Base-by-base conservation (phyloP, 30 jellyfish, hydroid and myxozoan species). In the Euphysa ruthae region DNA sequence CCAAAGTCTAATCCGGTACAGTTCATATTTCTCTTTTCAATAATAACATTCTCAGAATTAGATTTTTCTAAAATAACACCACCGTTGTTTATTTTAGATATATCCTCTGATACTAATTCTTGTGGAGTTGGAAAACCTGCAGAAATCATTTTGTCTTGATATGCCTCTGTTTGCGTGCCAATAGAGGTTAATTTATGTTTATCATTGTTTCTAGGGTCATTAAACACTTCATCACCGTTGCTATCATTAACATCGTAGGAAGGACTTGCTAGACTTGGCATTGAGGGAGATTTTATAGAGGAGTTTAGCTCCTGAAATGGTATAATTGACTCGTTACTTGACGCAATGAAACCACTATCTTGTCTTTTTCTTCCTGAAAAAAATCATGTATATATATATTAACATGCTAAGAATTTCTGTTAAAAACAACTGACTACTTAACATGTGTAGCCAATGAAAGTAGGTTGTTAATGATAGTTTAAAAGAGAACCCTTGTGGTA, bases 1-100 rank as follows among this genome's bases (percentile, higher is more conserved):
- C 80, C 80, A n/a, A 68, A 68, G 24, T 68, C 80, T 22, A 68
- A 46, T 19, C 80, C 80, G 13, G 66, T 43, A 30, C 80, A 68
- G 74, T 68, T 23, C 8, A 27, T 23, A 1, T 46, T 1, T 46
- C 49, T 68, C 35, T 68, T 68, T 38, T 68, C 56, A 22, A 68
- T 21, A 8, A 68, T 58, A 42, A 68, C 80, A 19, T 5, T 43
- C 24, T 68, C 80, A 1, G 25, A 15, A 46, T 2, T 2, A n/a
- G 52, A 12, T n/a, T n/a, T n/a, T n/a, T n/a, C n/a, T n/a, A n/a
- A n/a, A n/a, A n/a, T n/a, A n/a, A n/a, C n/a, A n/a, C n/a, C n/a
- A n/a, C n/a, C n/a, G n/a, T n/a, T n/a, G n/a, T n/a, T n/a, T n/a
- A n/a, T n/a, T n/a, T n/a, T n/a, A n/a, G n/a, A n/a, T n/a, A n/a